phyloP scores from a whole-genome alignment of 2,888 invertebrate genomes.

The Unio delphinus region DNA sequence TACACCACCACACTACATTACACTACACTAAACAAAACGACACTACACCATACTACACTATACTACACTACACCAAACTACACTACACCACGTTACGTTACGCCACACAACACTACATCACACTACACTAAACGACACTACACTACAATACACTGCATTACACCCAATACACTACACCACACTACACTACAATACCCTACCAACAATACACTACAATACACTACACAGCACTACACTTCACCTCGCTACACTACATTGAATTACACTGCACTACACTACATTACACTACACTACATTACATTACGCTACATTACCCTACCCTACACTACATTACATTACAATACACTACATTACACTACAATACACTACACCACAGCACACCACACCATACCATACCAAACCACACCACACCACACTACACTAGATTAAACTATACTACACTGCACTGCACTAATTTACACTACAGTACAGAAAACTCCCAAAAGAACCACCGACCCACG shows the following conservation, averaged over 20 bases:
- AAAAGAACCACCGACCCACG: too few species aligned
- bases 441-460: too few species aligned
- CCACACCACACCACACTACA: too few species aligned
- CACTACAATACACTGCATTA: slow-evolving; percentile 10
- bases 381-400: too few species aligned
- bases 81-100: not conserved
- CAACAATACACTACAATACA: slow-evolving; percentile 6
- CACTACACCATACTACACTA: slow-evolving; percentile 3
- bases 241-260: slow-evolving; percentile 6
- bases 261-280: slow-evolving; percentile 9
- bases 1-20: not conserved
- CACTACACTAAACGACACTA: slow-evolving; percentile 4
- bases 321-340: slow-evolving; percentile 6
- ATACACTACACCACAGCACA: too few species aligned
- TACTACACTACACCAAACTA: not conserved
- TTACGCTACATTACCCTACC: slow-evolving; percentile 12
- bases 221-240: slow-evolving; percentile 5
- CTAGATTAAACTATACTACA: too few species aligned
- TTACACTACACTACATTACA: slow-evolving; percentile 9
- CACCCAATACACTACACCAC: slow-evolving; percentile 9
- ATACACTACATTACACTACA: not conserved
- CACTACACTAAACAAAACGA: slow-evolving; percentile 1
- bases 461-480: too few species aligned
- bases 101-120: not conserved
- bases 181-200: slow-evolving; percentile 12